These are phyloP conservation scores for Chironomus riparius DNA, from an alignment of 2,888 invertebrate genomes.

Conservation along the genomic window DNA sequence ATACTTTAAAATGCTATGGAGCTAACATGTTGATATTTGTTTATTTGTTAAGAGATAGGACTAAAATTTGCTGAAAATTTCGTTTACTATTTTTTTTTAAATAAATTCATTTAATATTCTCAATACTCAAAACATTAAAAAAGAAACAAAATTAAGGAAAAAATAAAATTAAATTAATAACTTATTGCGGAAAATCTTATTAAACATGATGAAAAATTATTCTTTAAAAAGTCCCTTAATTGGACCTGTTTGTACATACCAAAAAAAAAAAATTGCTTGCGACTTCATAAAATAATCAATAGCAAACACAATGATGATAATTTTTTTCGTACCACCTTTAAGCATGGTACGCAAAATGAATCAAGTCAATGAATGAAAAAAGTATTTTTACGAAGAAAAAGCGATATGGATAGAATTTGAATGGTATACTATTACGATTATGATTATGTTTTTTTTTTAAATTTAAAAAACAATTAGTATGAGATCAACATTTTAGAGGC, in stretches of 20 bases:
- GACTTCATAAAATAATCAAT: constrained; percentile 9
- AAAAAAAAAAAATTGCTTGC: neutral
- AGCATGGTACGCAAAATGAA: neutral
- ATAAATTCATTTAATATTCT: neutral
- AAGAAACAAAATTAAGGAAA: no score
- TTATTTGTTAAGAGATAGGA: neutral
- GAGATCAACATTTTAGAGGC: neutral
- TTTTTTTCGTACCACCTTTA: neutral
- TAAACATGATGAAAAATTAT: no score
- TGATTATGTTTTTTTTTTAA: neutral
- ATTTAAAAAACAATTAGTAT: neutral
- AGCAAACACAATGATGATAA: constrained; percentile 12
- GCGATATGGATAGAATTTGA: neutral
- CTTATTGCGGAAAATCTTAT: no score
- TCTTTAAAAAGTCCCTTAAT: neutral
- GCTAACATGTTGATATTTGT: constrained; percentile 27
- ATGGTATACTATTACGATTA: no score
- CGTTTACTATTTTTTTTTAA: neutral
- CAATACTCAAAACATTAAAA: no score
- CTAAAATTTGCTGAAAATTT: no score
- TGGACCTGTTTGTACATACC: constrained; percentile 20
- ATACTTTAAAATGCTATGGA: neutral
- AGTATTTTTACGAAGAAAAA: neutral
- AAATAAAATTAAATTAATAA: no score
- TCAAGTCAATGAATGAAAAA: constrained; percentile 14